These are phyloP conservation scores for Enteromius afrohamiltoni DNA, from an alignment of 2,797 vertebrate genomes.

Conservation along the genomic window DNA sequence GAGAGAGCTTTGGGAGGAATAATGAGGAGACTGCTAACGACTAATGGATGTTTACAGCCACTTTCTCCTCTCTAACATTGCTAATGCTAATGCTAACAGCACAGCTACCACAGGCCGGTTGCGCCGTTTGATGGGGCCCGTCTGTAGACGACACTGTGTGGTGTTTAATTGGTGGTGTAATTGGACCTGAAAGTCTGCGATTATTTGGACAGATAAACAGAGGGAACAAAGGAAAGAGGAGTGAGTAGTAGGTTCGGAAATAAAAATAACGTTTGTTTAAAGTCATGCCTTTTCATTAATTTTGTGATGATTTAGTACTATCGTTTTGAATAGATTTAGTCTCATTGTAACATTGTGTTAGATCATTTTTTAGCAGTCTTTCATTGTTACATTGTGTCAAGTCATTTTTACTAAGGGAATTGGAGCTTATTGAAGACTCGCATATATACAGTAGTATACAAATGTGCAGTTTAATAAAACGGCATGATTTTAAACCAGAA, in stretches of 20 bases:
- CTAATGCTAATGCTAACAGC: conserved; percentile 63
- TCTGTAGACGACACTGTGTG: conserved; percentile 22
- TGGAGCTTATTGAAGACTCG: background rate
- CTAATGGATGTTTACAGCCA: conserved; percentile 92
- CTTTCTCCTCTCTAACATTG: conserved; percentile 69
- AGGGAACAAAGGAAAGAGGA: conserved; percentile 52
- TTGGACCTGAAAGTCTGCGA: conserved; percentile 75
- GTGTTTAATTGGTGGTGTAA: conserved; percentile 75
- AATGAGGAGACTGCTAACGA: conserved; percentile 88
- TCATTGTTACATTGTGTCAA: background rate
- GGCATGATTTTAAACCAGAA: background rate
- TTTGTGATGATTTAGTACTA: conserved; percentile 4
- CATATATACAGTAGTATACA: background rate
- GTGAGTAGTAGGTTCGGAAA: conserved; percentile 64
- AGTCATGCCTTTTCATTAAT: background rate
- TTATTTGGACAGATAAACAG: conserved; percentile 64
- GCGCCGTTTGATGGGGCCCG: conserved; percentile 12
- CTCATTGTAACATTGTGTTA: background rate
- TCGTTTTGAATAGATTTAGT: background rate
- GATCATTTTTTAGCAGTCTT: background rate
- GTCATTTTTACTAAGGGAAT: background rate
- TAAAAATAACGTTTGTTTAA: conserved; percentile 42
- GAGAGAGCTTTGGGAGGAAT: conserved; percentile 91
- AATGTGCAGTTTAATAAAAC: background rate
- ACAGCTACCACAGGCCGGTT: conserved; percentile 19